phyloP scores from a whole-genome alignment of 2,113 vertebrate species.

The Oceanodroma tethys region DNA sequence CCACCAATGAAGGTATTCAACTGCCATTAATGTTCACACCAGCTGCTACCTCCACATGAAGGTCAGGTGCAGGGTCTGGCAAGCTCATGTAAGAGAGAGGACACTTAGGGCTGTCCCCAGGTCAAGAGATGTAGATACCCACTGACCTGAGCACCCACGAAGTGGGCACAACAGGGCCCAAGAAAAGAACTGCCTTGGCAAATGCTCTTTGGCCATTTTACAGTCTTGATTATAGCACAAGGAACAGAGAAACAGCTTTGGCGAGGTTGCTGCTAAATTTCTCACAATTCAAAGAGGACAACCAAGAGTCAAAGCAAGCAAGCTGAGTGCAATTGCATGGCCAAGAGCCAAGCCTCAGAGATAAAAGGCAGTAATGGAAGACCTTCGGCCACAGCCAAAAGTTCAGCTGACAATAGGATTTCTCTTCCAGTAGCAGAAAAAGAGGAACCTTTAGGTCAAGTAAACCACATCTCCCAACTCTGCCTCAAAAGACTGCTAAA shows the following conservation, averaged over 20 bases:
- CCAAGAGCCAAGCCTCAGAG: not conserved
- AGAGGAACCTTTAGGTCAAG: conserved; percentile 35
- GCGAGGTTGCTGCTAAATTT: not conserved
- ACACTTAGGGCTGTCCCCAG: not conserved
- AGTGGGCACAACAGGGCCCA: not conserved
- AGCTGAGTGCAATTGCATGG: not conserved
- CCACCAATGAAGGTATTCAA: not conserved
- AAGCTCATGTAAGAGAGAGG: not conserved
- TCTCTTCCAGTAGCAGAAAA: conserved; percentile 14
- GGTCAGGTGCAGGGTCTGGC: not conserved
- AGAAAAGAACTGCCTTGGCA: not conserved
- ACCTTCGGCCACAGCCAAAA: conserved; percentile 17
- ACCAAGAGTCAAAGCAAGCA: not conserved
- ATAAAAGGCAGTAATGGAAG: conserved; percentile 5
- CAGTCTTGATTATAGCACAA: not conserved
- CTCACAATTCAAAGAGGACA: not conserved
- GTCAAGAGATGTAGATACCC: not conserved
- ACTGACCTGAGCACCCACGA: not conserved
- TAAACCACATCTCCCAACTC: not conserved
- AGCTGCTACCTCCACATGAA: not conserved
- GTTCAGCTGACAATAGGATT: conserved; percentile 30
- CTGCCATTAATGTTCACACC: not conserved
- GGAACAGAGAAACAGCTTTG: not conserved
- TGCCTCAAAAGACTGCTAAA: conserved; percentile 16
- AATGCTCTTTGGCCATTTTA: not conserved